These are phyloP conservation scores for Archips crataeganus DNA, from an alignment of 2,888 invertebrate species.

Conservation along the genomic window DNA sequence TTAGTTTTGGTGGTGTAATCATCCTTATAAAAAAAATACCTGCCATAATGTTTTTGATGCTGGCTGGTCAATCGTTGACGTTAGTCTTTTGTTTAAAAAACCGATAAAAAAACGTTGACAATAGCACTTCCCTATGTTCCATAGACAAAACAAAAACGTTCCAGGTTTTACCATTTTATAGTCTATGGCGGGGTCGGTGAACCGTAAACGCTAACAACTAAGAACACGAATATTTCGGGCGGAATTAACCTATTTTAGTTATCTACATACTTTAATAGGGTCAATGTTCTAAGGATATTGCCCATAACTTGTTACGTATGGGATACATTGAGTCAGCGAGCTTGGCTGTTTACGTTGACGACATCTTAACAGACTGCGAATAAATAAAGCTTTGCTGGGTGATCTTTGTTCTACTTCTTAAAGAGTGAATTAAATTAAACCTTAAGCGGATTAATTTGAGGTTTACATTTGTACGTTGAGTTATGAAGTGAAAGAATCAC, in stretches of 20 bases:
- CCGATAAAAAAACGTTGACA: not conserved
- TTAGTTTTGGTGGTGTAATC: no score
- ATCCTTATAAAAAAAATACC: no score
- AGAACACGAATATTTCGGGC: slow-evolving; percentile 19
- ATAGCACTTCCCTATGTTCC: slow-evolving; percentile 3
- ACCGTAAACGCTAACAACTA: slow-evolving; percentile 20
- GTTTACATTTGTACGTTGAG: not conserved
- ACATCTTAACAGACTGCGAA: not conserved
- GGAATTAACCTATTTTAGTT: slow-evolving; percentile 38
- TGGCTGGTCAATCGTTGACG: not conserved
- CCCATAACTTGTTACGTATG: slow-evolving; percentile 9
- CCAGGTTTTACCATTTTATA: slow-evolving; percentile 31
- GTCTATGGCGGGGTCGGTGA: slow-evolving; percentile 29
- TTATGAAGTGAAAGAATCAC: not conserved
- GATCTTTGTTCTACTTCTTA: not conserved
- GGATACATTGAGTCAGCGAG: not conserved
- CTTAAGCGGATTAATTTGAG: not conserved
- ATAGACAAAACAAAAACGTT: slow-evolving; percentile 16
- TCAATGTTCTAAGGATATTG: slow-evolving; percentile 1
- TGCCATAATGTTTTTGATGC: not conserved
- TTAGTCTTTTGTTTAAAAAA: not conserved
- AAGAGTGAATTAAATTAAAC: no score
- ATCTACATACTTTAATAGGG: slow-evolving; percentile 19
- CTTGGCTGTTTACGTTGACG: slow-evolving; percentile 1
- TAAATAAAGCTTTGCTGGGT: not conserved